These are phyloP conservation scores for Arctia plantaginis DNA, from an alignment of 2,888 invertebrate species.

Conservation along the genomic window DNA sequence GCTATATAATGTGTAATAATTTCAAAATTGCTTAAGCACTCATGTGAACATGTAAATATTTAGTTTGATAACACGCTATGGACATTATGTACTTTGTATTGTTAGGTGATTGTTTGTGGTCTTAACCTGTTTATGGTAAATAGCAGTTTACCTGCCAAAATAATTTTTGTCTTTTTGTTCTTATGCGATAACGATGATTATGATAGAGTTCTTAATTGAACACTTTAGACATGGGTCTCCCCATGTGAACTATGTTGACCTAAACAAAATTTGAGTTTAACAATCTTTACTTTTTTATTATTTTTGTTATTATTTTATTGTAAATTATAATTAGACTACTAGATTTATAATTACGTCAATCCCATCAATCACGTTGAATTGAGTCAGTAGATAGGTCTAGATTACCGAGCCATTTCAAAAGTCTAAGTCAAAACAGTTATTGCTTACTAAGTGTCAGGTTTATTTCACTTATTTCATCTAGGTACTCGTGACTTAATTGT, in stretches of 20 bases:
- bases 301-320: background rate
- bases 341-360: background rate
- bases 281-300: too few species aligned
- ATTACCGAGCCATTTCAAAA: background rate
- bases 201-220: too few species aligned
- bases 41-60: slow-evolving; percentile 3
- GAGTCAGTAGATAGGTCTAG: background rate
- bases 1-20: slow-evolving; percentile 38
- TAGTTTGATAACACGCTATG: slow-evolving; percentile 2
- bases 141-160: background rate
- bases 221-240: too few species aligned
- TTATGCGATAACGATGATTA: background rate
- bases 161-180: background rate
- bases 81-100: background rate
- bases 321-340: background rate
- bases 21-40: slow-evolving; percentile 34
- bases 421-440: background rate
- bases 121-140: slow-evolving; percentile 1
- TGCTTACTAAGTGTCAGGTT: too few species aligned
- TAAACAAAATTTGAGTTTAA: too few species aligned
- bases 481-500: too few species aligned
- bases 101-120: background rate
- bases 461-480: too few species aligned
- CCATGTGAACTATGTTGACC: too few species aligned
- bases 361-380: background rate